Percentiles rank a stretch among this genome's conserved stretches.
phyloP scores from a whole-genome alignment of 2,113 vertebrate genomes.

The Eclectus roratus region DNA sequence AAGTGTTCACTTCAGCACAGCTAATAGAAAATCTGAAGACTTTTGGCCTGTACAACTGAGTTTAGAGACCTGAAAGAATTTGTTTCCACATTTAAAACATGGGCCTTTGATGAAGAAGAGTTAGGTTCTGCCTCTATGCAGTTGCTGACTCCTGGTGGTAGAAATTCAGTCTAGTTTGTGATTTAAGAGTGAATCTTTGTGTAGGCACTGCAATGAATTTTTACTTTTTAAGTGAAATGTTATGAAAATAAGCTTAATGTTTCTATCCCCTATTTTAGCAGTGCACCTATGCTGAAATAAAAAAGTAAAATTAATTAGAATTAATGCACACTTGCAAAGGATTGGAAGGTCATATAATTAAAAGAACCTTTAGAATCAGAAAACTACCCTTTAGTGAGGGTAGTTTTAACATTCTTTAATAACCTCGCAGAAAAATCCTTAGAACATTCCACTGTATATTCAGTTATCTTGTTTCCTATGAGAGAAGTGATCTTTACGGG shows the following conservation, averaged over 20 bases:
- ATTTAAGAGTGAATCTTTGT: neutral
- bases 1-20: neutral
- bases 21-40: neutral
- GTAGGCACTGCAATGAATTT: neutral
- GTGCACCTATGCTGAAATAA: neutral
- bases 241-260: neutral
- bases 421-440: neutral
- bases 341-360: neutral
- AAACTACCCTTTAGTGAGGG: neutral
- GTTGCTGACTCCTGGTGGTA: neutral
- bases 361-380: neutral
- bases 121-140: neutral
- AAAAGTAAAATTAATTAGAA: neutral
- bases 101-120: fast-evolving
- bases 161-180: neutral
- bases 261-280: neutral
- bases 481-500: neutral
- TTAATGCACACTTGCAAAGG: neutral
- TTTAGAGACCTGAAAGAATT: neutral
- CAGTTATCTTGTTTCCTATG: neutral
- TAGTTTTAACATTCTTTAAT: neutral
- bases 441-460: too few species aligned
- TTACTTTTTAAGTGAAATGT: neutral
- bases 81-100: neutral
- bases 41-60: neutral